Percentiles rank a stretch among this genome's conserved stretches.
Conservation (phyloP, 2,888 invertebrate genomes). For the Synergus umbraculus region DNA sequence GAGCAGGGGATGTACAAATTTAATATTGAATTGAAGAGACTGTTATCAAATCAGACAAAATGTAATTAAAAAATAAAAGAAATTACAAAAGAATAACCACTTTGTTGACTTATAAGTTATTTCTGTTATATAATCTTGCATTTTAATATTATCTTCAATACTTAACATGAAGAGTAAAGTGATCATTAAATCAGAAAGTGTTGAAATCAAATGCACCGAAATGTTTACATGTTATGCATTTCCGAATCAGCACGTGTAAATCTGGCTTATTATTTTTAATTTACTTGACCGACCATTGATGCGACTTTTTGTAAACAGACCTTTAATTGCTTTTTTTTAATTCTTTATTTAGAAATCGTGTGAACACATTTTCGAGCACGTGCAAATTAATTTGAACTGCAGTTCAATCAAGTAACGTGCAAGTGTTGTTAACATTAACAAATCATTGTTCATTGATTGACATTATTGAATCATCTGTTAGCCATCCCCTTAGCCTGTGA, state of each 20-base stretch:
- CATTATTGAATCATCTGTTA: not conserved
- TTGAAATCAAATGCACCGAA: not conserved
- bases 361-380: not conserved
- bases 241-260: not conserved
- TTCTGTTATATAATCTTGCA: not conserved
- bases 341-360: constrained; percentile 15
- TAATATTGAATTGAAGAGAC: not conserved
- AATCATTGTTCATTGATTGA: not conserved
- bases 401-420: not conserved
- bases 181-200: not conserved
- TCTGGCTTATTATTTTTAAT: not conserved
- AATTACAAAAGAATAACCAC: no score
- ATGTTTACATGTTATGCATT: not conserved
- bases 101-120: not conserved
- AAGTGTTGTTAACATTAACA: no score
- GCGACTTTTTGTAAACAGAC: not conserved
- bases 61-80: not conserved
- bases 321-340: constrained; percentile 16
- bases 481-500: not conserved
- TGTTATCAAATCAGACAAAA: not conserved
- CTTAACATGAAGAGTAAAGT: not conserved
- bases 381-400: not conserved
- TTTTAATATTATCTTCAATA: not conserved
- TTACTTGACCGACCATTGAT: not conserved
- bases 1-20: not conserved